Conservation (phyloP, 2,888 invertebrate genomes). For the Mallateleia sp. region DNA sequence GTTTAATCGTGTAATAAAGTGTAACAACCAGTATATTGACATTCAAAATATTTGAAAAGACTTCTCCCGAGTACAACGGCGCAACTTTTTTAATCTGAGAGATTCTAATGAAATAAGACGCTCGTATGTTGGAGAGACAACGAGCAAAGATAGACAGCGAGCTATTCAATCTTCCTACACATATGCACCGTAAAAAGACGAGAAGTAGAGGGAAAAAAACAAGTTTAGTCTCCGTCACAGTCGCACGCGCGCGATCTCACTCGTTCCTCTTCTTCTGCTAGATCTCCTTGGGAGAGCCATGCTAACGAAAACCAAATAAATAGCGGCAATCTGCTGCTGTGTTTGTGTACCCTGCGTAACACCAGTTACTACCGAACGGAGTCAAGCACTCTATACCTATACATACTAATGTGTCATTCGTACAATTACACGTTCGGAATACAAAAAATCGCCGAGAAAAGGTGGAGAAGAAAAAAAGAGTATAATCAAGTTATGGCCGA, state of each 20-base stretch:
- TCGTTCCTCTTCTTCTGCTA: slow-evolving; percentile 66
- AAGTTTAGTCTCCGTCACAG: slow-evolving; percentile 54
- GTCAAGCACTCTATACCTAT: slow-evolving; percentile 41
- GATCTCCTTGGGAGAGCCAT: slow-evolving; percentile 75
- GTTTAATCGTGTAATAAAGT: too few relatives aligned
- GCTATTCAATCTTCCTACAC: slow-evolving; percentile 66
- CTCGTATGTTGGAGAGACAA: slow-evolving; percentile 35
- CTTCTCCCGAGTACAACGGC: slow-evolving; percentile 29
- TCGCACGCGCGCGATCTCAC: slow-evolving; percentile 44
- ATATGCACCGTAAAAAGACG: slow-evolving; percentile 56
- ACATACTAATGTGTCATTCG: slow-evolving; percentile 36
- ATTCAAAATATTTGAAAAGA: slow-evolving; percentile 49
- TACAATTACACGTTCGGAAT: slow-evolving; percentile 16
- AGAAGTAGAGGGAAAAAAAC: slow-evolving; percentile 42
- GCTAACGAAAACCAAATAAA: slow-evolving; percentile 77
- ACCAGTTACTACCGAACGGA: slow-evolving; percentile 63
- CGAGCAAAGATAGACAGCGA: slow-evolving; percentile 64
- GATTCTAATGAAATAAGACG: slow-evolving; percentile 70
- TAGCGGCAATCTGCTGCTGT: slow-evolving; percentile 68
- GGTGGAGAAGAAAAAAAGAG: slow-evolving; percentile 20
- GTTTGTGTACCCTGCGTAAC: slow-evolving; percentile 69
- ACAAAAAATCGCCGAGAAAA: slow-evolving; percentile 26
- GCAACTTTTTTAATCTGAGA: slow-evolving; percentile 65
- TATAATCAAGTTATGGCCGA: slow-evolving; percentile 22
- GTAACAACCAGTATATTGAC: slow-evolving; percentile 10